Evolutionary conservation across 2,888 invertebrate species (phyloP).

Genomic region (Thereva nobilitata): DNA sequence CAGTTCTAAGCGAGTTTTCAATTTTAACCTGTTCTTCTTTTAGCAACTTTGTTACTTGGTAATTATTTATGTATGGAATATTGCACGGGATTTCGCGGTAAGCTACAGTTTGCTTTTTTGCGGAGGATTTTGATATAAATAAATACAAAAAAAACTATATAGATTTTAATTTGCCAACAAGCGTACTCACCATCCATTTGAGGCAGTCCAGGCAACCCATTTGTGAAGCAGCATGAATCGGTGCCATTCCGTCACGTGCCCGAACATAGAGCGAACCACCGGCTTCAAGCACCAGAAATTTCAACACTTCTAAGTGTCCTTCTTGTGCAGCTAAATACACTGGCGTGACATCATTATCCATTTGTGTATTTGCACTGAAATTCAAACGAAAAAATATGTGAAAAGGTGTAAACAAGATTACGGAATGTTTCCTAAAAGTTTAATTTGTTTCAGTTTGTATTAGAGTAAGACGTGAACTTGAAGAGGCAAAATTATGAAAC

Average conservation of each 20-base stretch:
- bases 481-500: too few species aligned
- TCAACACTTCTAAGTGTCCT: slow-evolving; percentile 83
- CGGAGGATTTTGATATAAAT: too few species aligned
- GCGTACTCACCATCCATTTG: slow-evolving; percentile 79
- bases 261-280: slow-evolving; percentile 81
- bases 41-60: too few species aligned
- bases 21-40: slow-evolving; percentile 20
- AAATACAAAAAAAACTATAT: neutral
- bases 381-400: slow-evolving; percentile 33
- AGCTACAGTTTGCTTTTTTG: too few species aligned
- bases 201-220: slow-evolving; percentile 85
- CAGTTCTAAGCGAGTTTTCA: slow-evolving; percentile 31
- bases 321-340: slow-evolving; percentile 89
- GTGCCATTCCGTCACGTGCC: slow-evolving; percentile 88
- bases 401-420: neutral
- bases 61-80: too few species aligned
- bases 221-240: slow-evolving; percentile 87
- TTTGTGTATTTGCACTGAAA: slow-evolving; percentile 84
- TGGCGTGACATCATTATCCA: slow-evolving; percentile 90
- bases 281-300: slow-evolving; percentile 81
- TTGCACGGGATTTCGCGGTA: too few species aligned
- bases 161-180: slow-evolving; percentile 13
- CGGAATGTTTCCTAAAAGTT: neutral
- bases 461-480: too few species aligned
- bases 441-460: neutral